Evolutionary conservation across 2,888 invertebrate species (phyloP).

Genomic region (Frankliniella intonsa): DNA sequence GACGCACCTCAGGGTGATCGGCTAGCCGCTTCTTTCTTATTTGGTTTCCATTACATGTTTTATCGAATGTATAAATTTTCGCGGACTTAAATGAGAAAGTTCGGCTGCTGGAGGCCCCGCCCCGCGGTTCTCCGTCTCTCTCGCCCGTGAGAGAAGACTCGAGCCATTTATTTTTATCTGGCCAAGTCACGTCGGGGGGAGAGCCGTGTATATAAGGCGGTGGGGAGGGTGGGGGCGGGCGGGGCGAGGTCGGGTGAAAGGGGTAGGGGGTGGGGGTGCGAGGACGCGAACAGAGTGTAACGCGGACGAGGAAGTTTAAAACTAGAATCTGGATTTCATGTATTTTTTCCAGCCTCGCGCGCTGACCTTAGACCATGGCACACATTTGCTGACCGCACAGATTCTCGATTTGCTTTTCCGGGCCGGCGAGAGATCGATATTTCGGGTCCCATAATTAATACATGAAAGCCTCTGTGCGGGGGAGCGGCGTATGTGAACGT

Average conservation of each 20-base stretch:
- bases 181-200: slow-evolving; percentile 1
- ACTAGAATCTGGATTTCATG: too few species aligned
- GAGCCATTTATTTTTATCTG: slow-evolving; percentile 27
- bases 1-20: background rate
- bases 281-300: background rate
- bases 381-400: too few species aligned
- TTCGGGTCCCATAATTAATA: background rate
- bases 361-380: too few species aligned
- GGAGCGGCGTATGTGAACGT: background rate
- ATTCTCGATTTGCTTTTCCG: too few species aligned
- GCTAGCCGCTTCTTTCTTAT: background rate
- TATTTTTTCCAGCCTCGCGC: too few species aligned
- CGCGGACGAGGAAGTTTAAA: too few species aligned
- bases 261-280: background rate
- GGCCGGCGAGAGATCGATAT: background rate
- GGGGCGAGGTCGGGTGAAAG: background rate
- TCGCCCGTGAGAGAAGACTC: slow-evolving; percentile 7
- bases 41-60: slow-evolving; percentile 8
- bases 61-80: slow-evolving; percentile 21
- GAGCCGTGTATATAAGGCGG: slow-evolving; percentile 15
- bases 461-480: background rate
- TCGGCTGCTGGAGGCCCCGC: background rate
- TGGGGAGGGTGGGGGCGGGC: background rate
- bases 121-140: background rate
- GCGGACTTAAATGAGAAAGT: slow-evolving; percentile 22